Conservation (phyloP, 1,140 invertebrate genomes). For the Eciton burchellii region DNA sequence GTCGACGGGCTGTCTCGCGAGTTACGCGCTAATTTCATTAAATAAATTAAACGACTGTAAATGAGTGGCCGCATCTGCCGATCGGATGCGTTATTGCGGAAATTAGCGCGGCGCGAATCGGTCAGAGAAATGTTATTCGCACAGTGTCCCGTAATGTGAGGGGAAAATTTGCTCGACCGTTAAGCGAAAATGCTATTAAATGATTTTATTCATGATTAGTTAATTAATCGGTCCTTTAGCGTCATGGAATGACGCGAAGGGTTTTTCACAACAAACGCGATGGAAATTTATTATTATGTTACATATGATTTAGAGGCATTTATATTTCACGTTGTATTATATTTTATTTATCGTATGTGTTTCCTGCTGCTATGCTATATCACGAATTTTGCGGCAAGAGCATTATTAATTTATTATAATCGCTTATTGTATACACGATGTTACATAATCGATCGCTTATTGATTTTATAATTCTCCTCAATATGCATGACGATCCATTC, state of each 20-base stretch:
- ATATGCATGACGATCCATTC: too few species aligned
- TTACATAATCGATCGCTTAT: too few species aligned
- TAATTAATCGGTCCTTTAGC: too few species aligned
- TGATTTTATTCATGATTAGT: too few species aligned
- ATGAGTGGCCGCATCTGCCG: constrained; percentile 3
- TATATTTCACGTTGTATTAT: neutral
- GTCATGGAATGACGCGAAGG: too few species aligned
- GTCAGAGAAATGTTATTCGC: too few species aligned
- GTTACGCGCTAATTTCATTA: constrained; percentile 53
- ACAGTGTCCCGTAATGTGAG: too few species aligned
- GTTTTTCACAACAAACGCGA: too few species aligned
- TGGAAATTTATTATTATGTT: too few species aligned
- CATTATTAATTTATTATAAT: neutral
- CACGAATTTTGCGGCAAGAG: neutral
- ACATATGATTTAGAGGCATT: neutral
- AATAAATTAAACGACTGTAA: constrained; percentile 34
- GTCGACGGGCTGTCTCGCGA: constrained; percentile 17
- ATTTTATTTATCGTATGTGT: neutral
- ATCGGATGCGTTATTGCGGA: neutral
- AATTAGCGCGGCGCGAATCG: neutral
- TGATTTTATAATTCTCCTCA: neutral
- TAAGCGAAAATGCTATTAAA: too few species aligned
- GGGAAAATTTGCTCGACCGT: too few species aligned
- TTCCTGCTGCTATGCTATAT: neutral
- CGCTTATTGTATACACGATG: neutral